phyloP scores from a whole-genome alignment of 1,140 invertebrate genomes.

The Drosophila kurseongensis region DNA sequence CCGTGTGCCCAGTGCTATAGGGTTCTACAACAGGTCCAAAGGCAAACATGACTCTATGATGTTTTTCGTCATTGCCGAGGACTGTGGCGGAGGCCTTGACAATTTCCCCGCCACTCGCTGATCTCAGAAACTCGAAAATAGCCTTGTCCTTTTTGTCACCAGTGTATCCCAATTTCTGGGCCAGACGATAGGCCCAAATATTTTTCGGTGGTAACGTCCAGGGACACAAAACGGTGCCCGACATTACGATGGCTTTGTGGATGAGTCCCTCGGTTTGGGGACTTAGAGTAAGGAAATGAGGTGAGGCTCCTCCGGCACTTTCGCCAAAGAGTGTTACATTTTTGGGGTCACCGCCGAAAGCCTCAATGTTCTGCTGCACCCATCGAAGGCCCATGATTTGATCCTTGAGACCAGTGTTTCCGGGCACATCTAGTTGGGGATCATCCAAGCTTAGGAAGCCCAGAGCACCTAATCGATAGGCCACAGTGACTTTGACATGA shows the following conservation, averaged over 20 bases:
- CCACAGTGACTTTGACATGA: conserved; percentile 86
- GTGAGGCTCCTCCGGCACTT: conserved; percentile 85
- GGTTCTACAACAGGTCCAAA: conserved; percentile 77
- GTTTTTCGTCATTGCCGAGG: conserved; percentile 75
- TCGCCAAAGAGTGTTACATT: conserved; percentile 86
- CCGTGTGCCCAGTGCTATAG: conserved; percentile 67
- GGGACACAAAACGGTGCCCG: conserved; percentile 85
- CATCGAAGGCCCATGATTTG: conserved; percentile 86
- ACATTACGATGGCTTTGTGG: conserved; percentile 87
- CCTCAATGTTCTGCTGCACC: conserved; percentile 87
- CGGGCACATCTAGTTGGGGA: conserved; percentile 86
- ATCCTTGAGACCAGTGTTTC: conserved; percentile 87
- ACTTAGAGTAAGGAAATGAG: conserved; percentile 77
- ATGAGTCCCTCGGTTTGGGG: conserved; percentile 85
- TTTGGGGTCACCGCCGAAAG: conserved; percentile 88
- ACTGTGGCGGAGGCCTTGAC: conserved; percentile 62
- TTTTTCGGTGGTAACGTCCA: conserved; percentile 79
- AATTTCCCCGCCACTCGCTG: conserved; percentile 60
- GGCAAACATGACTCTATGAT: conserved; percentile 68
- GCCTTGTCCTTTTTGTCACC: conserved; percentile 62
- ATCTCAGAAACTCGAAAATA: conserved; percentile 54
- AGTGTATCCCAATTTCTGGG: conserved; percentile 67
- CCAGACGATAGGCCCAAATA: conserved; percentile 70
- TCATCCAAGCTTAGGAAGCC: conserved; percentile 88
- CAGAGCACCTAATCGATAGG: conserved; percentile 85